Conservation (phyloP, 1,140 invertebrate genomes). For the Trichoplusia ni region DNA sequence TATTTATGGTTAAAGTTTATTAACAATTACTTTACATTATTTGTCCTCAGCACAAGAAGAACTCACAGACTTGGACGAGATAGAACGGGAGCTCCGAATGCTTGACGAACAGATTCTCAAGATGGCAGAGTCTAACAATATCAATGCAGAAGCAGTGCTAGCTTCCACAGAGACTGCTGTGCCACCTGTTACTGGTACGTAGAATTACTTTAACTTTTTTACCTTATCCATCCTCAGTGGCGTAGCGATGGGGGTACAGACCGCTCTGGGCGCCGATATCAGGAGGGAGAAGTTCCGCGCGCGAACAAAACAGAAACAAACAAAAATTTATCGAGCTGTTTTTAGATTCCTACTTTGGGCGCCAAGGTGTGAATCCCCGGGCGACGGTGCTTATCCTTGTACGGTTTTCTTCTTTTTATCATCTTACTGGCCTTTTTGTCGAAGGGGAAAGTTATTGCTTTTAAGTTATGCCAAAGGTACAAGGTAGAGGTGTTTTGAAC, state of each 20-base stretch:
- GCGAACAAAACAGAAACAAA: too few relatives aligned
- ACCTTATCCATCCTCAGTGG: background rate
- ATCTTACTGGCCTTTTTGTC: too few relatives aligned
- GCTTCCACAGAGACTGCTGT: conserved; percentile 60
- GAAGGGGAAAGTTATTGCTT: too few relatives aligned
- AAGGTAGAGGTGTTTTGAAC: too few relatives aligned
- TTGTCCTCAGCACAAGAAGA: conserved; percentile 60
- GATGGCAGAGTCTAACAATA: conserved; percentile 72
- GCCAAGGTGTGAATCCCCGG: too few relatives aligned
- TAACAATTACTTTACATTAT: conserved; percentile 15
- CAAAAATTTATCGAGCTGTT: too few relatives aligned
- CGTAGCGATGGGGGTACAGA: background rate
- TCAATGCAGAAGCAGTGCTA: conserved; percentile 62
- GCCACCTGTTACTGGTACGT: conserved; percentile 39
- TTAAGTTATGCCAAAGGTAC: too few relatives aligned
- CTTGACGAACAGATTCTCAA: conserved; percentile 72
- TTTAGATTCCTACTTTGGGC: too few relatives aligned
- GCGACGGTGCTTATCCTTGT: too few relatives aligned
- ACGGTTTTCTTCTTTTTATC: too few relatives aligned
- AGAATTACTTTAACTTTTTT: background rate
- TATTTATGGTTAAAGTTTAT: background rate
- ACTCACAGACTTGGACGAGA: conserved; percentile 69
- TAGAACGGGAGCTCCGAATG: conserved; percentile 70
- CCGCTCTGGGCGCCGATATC: too few relatives aligned
- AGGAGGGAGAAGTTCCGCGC: too few relatives aligned